Conservation (phyloP, 2,113 vertebrate species). For the Smithornis capensis region DNA sequence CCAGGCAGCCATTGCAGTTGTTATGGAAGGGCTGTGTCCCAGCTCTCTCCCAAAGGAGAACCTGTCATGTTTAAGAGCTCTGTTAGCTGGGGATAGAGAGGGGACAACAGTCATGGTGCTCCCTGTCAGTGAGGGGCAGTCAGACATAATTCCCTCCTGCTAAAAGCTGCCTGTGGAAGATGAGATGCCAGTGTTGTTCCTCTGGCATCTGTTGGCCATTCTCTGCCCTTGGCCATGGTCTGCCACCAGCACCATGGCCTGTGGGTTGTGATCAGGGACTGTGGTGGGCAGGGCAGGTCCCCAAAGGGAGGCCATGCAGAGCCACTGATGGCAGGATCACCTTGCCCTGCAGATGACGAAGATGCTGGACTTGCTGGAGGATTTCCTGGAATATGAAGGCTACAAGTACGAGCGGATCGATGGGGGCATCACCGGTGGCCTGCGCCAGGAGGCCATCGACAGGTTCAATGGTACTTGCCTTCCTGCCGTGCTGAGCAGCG, state of each 20-base stretch:
- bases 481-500: background rate
- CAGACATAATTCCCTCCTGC: background rate
- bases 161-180: background rate
- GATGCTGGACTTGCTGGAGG: conserved; percentile 97
- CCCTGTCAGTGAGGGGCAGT: accelerated
- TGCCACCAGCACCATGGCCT: accelerated
- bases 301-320: accelerated
- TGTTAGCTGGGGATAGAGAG: background rate
- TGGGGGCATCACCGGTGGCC: conserved; percentile 91
- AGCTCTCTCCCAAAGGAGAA: background rate
- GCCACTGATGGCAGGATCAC: background rate
- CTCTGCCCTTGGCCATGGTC: accelerated
- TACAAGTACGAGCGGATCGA: conserved; percentile 98
- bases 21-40: background rate
- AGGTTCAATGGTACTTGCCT: conserved; percentile 87
- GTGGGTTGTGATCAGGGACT: background rate
- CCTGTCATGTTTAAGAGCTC: background rate
- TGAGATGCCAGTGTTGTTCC: accelerated
- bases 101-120: background rate
- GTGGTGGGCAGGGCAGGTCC: accelerated
- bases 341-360: conserved; percentile 89
- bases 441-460: conserved; percentile 96
- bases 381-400: conserved; percentile 94
- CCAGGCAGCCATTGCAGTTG: background rate
- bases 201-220: background rate